These are phyloP conservation scores for Meda fulgida DNA, from an alignment of 2,797 vertebrate genomes.

Conservation along the genomic window DNA sequence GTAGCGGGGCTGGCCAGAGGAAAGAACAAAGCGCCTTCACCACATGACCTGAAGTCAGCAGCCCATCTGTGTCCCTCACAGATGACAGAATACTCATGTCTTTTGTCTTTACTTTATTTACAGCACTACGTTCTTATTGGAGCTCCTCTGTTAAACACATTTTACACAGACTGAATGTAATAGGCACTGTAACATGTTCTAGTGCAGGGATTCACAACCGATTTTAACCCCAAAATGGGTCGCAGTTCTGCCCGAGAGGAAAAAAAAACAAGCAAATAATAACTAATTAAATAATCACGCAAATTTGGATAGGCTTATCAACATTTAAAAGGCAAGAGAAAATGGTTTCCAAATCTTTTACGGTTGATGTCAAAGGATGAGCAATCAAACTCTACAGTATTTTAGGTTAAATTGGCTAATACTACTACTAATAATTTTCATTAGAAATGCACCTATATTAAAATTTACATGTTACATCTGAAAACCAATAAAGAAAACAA, in stretches of 20 bases:
- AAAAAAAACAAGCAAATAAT: neutral
- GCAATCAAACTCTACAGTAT: neutral
- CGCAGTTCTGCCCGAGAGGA: neutral
- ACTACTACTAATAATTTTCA: neutral
- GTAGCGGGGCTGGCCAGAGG: slow-evolving; percentile 66
- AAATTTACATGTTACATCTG: neutral
- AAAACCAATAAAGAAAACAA: neutral
- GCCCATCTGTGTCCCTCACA: slow-evolving; percentile 62
- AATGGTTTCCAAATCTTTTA: neutral
- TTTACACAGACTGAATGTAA: neutral
- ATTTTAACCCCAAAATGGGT: neutral
- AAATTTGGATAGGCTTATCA: neutral
- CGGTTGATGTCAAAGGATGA: neutral
- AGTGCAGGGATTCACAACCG: neutral
- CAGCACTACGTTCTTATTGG: slow-evolving; percentile 6
- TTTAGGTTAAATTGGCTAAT: neutral
- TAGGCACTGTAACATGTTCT: neutral
- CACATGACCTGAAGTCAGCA: slow-evolving; percentile 70
- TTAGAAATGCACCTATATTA: neutral
- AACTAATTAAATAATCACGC: neutral
- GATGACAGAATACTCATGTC: slow-evolving; percentile 16
- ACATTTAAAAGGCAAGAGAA: neutral
- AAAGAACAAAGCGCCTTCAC: slow-evolving; percentile 69
- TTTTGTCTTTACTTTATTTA: slow-evolving; percentile 45
- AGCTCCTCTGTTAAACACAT: slow-evolving; percentile 4